A percentile compares a stretch with the other conserved stretches of the same genome.
phyloP scores from a whole-genome alignment of 2,113 vertebrate genomes.

The Tachysurus fulvidraco region DNA sequence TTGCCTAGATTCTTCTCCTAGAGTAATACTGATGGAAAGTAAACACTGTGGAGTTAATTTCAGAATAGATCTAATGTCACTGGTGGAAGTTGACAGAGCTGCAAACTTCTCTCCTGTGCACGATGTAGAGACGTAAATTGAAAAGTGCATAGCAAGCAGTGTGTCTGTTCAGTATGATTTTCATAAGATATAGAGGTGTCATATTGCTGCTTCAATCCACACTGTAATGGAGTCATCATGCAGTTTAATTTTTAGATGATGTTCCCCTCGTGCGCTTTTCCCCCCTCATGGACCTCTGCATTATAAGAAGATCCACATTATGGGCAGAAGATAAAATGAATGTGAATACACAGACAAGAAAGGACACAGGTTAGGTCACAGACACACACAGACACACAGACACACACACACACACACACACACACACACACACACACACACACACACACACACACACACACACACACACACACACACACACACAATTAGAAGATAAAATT shows the following conservation, averaged over 20 bases:
- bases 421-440: background rate
- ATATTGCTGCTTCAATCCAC: constrained; percentile 6
- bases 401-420: background rate
- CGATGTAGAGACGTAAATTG: background rate
- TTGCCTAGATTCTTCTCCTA: constrained; percentile 43
- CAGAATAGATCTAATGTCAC: background rate
- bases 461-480: background rate
- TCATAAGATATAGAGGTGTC: constrained; percentile 11
- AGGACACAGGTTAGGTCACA: background rate
- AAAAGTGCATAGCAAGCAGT: background rate
- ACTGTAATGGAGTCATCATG: background rate
- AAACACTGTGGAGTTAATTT: constrained; percentile 18
- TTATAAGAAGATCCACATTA: background rate
- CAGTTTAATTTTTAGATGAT: constrained; percentile 12
- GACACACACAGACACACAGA: background rate
- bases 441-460: background rate
- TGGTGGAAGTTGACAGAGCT: background rate
- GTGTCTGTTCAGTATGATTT: constrained; percentile 4
- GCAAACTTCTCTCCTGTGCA: background rate
- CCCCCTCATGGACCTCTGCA: too few relatives aligned
- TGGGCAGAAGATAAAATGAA: background rate
- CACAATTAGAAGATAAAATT: background rate
- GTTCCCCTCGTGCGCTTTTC: background rate
- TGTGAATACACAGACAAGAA: background rate
- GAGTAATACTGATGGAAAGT: constrained; percentile 29